Base-by-base conservation (phyloP, 2,113 vertebrate genomes). In the Acanthochromis polyacanthus region DNA sequence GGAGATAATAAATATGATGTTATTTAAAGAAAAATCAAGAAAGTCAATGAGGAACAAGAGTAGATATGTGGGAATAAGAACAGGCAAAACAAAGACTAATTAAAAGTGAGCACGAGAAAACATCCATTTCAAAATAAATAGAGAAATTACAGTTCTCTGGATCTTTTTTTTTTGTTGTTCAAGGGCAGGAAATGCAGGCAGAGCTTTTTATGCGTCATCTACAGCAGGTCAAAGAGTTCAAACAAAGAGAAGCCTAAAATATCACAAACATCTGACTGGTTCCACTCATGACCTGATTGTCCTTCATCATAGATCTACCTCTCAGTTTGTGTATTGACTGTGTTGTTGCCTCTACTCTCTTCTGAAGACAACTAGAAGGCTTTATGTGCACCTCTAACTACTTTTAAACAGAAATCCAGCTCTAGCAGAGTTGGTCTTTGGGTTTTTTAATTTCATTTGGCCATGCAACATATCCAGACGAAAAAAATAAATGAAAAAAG, bases 221-320 rank as follows among this genome's bases (percentile, higher is more conserved):
- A 2, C 5, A 56, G 62, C 22, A 12, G 67, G 62, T 69, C 75
- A 76, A 22, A 51, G 45, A 70, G 64, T 71, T 82, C 9, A 38
- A 55, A 63, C 22, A 28, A 9, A 23, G 40, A 71, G 59, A 77
- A 38, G 30, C 48, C 28, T 19, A 62, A 17, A 82, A 62, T 71
- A 61, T 2, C 73, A 80, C 46, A 45, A 58, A 75, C 23, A 53
- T n/a, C 53, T 52, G 15, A 10, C 38, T 59, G 52, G 60, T 23
- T 80, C 30, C 72, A 50, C 43, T 71, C 45, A 46, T 56, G 25
- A 3, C 25, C 25, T 25, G 25, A 25, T 25, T 25, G 25, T 1
- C 25, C 25, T 25, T 25, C 25, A 25, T 25, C 3, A 70, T 15
- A n/a, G n/a, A n/a, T n/a, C n/a, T n/a, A n/a, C n/a, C n/a, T n/a